Evolutionary conservation across 2,888 invertebrate genomes (phyloP), one percentile per base, ranked within the genome.

Genomic region (Scaptomyza tumidula): DNA sequence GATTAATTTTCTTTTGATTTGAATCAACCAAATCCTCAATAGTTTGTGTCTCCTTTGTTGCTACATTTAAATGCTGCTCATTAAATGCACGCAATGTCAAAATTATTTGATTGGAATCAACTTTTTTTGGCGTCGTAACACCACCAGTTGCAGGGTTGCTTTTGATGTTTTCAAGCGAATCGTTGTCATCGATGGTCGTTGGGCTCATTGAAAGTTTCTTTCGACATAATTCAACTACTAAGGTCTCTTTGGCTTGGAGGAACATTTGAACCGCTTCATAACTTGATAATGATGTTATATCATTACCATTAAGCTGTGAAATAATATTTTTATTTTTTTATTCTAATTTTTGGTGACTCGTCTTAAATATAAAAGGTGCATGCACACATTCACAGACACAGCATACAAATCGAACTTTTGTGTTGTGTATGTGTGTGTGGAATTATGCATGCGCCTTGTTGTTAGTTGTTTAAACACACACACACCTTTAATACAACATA

Each of bases 241-340:
- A 93, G 62, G 94, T 94, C 87, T 94, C 94, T 79, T 93, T 93
- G 66, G 94, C 93, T 79, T 93, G 93, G 86, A 94, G 93, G 90
- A 94, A 94, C 88, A 93, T 93, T 86, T 93, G 92, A 79, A 94
- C 93, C 73, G 94, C 94, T 89, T 94, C 94, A 88, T 93, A 94
- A 89, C 94, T 93, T 74, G 94, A 93, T 89, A 94, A 93, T 86
- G 93, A 93, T 89, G 93, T 93, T 78, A 94, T 93, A 91, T 94
- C 94, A 80, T 93, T 93, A 70, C 94, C 94, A 90, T 94, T 94
- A 70, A 94, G 93, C 94, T 94, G 88, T 16, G 91, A 92, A 48
- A 48, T 14, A 50, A 19, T 35, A 33, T 10, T 10, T 33, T 33
- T 33, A 33, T 14, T 7, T 16, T 7, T n/a, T 39, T 39, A 14